Base-by-base conservation (phyloP, 1,140 invertebrate species). In the Spodoptera frugiperda region DNA sequence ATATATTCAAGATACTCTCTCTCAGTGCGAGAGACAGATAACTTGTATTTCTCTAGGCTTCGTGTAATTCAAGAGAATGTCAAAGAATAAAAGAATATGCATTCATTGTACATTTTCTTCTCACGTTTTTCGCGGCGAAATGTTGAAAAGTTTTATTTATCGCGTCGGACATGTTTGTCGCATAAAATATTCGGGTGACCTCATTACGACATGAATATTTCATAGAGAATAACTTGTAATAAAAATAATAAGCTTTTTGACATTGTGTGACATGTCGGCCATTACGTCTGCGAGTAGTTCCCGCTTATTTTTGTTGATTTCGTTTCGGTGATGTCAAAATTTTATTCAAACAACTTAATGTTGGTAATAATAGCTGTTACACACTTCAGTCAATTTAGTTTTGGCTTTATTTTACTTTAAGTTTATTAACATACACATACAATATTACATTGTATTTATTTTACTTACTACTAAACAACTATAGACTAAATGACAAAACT, bases 121-220 rank as follows among this genome's bases (percentile, higher is more conserved):
- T 48, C 70, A 57, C 53, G 54, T 55, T 59, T 51, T 72, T 72
- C 39, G 68, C 39, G 53, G 54, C 53, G 54, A 72, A 72, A 72
- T 59, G 53, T 14, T 57, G 70, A 59, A 72, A 61, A 63, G 33
- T 72, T 55, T 72, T 72, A 51, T 72, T 57, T 72, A 57, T 48
- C 33, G 53, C 39, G 49, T 46, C 33, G 54, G 70, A 72, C 70
- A 72, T 46, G 70, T 72, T 72, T 55, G 70, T 59, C 70, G 57
- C 19, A 49, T 51, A 63, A 73, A 63, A 74, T 59, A 55, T 61
- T 61, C 71, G 57, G 55, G 55, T 63, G 55, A 74, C 71, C 71
- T 74, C 71, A 61, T 74, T 74, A 63, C 44, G 44, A 17, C 44
- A 73, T 73, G 71, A 74, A 74, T 74, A 74, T 74, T 74, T 74